Evolutionary conservation across 2,888 invertebrate species (phyloP).

Genomic region (Drosophila yooni): DNA sequence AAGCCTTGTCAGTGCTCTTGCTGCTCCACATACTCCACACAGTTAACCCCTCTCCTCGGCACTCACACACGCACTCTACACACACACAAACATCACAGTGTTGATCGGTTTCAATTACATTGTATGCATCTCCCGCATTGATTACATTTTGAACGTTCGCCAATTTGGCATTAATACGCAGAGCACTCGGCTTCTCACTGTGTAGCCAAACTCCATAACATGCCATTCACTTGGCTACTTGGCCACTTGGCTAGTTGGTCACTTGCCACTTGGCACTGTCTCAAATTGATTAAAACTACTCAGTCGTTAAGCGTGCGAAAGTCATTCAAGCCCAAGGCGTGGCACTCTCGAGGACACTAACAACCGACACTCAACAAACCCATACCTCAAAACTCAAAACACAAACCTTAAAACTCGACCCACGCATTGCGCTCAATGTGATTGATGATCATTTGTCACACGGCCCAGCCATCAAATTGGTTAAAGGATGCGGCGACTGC

Average conservation of each 20-base stretch:
- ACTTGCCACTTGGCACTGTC: constrained; percentile 16
- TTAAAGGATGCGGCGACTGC: constrained; percentile 67
- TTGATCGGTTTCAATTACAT: constrained; percentile 67
- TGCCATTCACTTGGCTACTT: constrained; percentile 67
- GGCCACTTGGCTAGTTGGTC: constrained; percentile 21
- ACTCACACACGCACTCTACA: background rate
- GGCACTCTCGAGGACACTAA: constrained; percentile 28
- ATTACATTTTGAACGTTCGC: constrained; percentile 80
- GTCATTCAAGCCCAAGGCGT: constrained; percentile 35
- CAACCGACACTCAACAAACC: constrained; percentile 2
- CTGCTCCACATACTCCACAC: constrained; percentile 59
- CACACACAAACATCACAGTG: background rate
- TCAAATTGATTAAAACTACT: constrained; percentile 71
- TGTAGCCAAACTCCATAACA: constrained; percentile 9
- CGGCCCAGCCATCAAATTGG: constrained; percentile 64
- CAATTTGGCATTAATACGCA: constrained; percentile 71
- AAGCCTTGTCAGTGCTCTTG: constrained; percentile 57
- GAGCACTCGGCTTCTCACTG: constrained; percentile 35
- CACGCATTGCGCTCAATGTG: constrained; percentile 58
- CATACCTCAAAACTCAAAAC: constrained; percentile 4
- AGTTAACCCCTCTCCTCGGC: background rate
- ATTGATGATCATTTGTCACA: constrained; percentile 81
- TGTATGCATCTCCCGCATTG: constrained; percentile 71
- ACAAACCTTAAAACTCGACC: constrained; percentile 36
- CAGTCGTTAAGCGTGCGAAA: constrained; percentile 76